Evolutionary conservation across 2,113 vertebrate species (phyloP), one percentile per base, ranked within the genome.

Genomic region (Lipophrys pholis): DNA sequence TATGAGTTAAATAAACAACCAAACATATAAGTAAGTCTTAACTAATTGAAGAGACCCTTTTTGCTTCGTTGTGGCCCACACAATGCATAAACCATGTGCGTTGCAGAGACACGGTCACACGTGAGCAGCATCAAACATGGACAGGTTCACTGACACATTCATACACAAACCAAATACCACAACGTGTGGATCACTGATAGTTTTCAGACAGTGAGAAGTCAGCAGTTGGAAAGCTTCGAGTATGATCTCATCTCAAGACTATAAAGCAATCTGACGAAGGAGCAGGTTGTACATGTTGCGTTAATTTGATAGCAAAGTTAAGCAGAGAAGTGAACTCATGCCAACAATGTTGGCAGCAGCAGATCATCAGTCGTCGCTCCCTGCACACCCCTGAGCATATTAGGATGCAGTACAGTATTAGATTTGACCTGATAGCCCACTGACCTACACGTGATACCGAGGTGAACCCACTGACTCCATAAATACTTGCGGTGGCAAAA

Each of bases 361-460:
- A 58, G 30, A 43, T 69, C 46, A 73, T 64, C 17, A 11, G 15
- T 79, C 67, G 54, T 64, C 61, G 39, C 11, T 73, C 21, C 41
- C 30, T 45, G n/a, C 14, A 46, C 9, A 43, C 67, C 71, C 66
- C 63, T 82, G 86, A 36, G 16, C 60, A 81, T 82, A 75, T 80
- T 35, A 78, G 69, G 54, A 73, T 46, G 41, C 67, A 54, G 71
- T 62, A n/a, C 73, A 73, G 36, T 73, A 73, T 83, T 76, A 79
- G 56, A 78, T 74, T 10, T 86, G 88, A 88, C 81, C 88, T 10
- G 65, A 81, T 89, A 69, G 75, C 85, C 82, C 36, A 89, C 17
- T 92, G 87, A 90, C 89, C 87, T 80, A 67, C 71, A 78, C 55
- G 17, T 69, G 80, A 81, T 48, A 70, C 60, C 14, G 30, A n/a